Evolutionary conservation across 2,113 vertebrate species (phyloP).

Genomic region (Limnothrissa miodon): DNA sequence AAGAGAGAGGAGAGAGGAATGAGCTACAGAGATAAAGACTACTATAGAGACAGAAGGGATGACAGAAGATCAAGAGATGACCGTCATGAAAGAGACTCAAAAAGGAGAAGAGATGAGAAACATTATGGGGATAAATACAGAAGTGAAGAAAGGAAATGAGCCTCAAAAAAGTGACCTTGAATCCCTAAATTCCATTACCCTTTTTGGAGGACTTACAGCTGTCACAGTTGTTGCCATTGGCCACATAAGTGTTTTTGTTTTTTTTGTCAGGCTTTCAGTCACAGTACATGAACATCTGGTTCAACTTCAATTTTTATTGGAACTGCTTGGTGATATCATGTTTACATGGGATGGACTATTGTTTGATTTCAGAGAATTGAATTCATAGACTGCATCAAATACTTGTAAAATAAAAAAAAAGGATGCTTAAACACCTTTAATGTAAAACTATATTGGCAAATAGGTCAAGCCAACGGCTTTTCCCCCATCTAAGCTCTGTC

Average conservation of each 20-base stretch:
- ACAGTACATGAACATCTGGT: not conserved
- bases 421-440: not conserved
- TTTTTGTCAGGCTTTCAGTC: not conserved
- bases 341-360: not conserved
- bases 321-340: not conserved
- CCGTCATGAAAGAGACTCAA: constrained; percentile 54
- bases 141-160: constrained; percentile 55
- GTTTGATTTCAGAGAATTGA: not conserved
- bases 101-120: constrained; percentile 57
- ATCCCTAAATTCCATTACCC: not conserved
- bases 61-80: constrained; percentile 35
- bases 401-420: not conserved
- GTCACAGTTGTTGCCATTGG: not conserved
- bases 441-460: not conserved
- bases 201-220: not conserved
- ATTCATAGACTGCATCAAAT: not conserved
- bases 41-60: constrained; percentile 58
- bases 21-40: constrained; percentile 48
- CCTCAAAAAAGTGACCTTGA: not conserved
- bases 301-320: constrained; percentile 15
- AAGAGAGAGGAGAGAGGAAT: constrained; percentile 47
- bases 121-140: constrained; percentile 60
- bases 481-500: not conserved
- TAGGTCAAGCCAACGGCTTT: not conserved
- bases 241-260: constrained; percentile 38